Conservation (phyloP, 92 coral and sea anemone species). For the Parazoanthus atlanticus region DNA sequence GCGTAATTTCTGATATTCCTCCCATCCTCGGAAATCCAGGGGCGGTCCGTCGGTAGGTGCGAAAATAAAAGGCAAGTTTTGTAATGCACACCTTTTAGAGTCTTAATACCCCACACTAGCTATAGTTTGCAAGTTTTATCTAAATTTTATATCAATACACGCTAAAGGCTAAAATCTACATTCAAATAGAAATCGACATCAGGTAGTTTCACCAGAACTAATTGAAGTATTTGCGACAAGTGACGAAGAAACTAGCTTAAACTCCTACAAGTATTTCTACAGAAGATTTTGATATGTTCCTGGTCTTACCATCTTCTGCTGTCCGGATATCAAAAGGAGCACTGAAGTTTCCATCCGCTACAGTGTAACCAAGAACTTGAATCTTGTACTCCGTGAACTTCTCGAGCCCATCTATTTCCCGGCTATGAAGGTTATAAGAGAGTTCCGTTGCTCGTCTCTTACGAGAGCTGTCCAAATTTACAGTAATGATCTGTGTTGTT, state of each 20-base stretch:
- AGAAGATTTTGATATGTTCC: background rate
- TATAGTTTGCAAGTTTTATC: no score
- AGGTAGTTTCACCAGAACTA: background rate
- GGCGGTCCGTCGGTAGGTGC: no score
- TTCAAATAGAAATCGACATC: no score
- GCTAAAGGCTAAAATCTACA: no score
- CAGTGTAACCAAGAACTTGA: conserved; percentile 42
- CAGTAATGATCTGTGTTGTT: background rate
- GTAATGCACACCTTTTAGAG: no score
- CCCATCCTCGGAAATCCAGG: no score
- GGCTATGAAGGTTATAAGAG: background rate
- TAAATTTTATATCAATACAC: no score
- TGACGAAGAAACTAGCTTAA: background rate
- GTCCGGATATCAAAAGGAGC: background rate
- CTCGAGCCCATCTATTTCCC: conserved; percentile 18
- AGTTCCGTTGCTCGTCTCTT: conserved; percentile 18
- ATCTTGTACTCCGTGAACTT: conserved; percentile 45
- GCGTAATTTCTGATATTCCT: no score
- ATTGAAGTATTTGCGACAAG: background rate
- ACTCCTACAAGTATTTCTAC: background rate
- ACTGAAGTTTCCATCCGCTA: conserved; percentile 5
- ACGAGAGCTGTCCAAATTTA: conserved; percentile 10
- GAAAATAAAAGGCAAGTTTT: no score
- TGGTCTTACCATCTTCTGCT: conserved; percentile 17
- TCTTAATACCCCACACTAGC: no score